Conservation (phyloP, 2,797 vertebrate species). For the Cuculus canorus region DNA sequence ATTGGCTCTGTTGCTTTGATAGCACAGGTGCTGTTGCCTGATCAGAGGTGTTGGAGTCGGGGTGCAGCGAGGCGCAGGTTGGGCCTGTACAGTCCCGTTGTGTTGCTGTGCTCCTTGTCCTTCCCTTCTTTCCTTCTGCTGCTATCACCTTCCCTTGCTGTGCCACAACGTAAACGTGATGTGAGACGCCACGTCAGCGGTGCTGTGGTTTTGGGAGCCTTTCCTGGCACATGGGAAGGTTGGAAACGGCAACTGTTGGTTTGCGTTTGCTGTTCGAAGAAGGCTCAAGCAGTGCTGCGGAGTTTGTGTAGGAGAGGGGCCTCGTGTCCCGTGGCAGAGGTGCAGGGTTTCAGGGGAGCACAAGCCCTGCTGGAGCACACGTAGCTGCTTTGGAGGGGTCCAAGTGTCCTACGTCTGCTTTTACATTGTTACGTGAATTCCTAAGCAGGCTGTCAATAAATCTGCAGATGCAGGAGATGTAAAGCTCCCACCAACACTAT, state of each 20-base stretch:
- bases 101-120: not conserved
- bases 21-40: not conserved
- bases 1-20: not conserved
- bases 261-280: not conserved
- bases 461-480: not conserved
- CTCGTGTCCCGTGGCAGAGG: not conserved
- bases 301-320: not conserved
- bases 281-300: not conserved
- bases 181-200: not conserved
- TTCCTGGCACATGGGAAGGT: not conserved
- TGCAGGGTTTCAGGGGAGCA: not conserved
- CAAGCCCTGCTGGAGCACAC: not conserved
- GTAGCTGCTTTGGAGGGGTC: not conserved
- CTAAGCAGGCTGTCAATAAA: not conserved
- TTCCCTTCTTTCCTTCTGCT: not conserved
- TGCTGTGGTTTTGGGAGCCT: not conserved
- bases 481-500: not conserved
- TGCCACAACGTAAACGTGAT: rapidly evolving
- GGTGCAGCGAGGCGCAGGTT: not conserved
- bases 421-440: not conserved
- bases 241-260: not conserved
- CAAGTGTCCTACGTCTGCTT: not conserved
- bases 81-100: not conserved
- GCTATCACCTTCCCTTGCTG: not conserved
- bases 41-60: not conserved